Conservation (phyloP, 2,888 invertebrate genomes). For the Noctua janthe region DNA sequence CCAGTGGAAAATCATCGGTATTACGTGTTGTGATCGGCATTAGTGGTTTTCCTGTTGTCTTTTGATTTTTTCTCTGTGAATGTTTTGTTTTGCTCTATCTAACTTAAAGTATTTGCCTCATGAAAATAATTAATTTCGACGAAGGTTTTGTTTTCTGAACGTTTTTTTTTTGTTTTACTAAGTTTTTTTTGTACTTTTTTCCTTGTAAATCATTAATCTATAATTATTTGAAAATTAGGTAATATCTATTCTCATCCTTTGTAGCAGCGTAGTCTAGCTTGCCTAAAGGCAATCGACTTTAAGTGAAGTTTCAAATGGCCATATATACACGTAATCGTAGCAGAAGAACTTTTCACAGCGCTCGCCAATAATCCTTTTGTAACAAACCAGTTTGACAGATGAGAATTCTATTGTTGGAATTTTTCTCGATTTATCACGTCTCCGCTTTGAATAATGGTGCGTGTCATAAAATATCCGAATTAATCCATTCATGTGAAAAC, state of each 20-base stretch:
- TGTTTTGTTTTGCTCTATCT: not conserved
- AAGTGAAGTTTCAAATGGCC: constrained; percentile 52
- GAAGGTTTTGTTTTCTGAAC: not conserved
- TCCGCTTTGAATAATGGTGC: constrained; percentile 60
- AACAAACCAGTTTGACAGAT: constrained; percentile 82
- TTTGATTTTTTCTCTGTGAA: not conserved
- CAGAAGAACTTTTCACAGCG: constrained; percentile 68
- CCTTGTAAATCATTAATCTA: not conserved
- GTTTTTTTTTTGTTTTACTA: not conserved
- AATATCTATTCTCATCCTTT: no score
- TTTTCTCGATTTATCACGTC: constrained; percentile 69
- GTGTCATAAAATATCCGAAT: constrained; percentile 50
- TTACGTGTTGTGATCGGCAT: constrained; percentile 67
- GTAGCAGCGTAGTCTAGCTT: not conserved
- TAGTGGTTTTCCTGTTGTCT: not conserved
- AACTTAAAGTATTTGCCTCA: not conserved
- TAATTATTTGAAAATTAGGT: not conserved
- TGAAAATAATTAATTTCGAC: not conserved
- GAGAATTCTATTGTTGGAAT: constrained; percentile 75
- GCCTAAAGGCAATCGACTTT: not conserved
- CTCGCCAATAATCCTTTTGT: constrained; percentile 81
- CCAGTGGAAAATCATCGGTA: constrained; percentile 65
- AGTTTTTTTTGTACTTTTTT: not conserved
- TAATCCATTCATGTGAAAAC: constrained; percentile 43
- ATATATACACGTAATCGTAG: constrained; percentile 68